phyloP scores from a whole-genome alignment of 1,140 invertebrate genomes.

The Monomorium pharaonis region DNA sequence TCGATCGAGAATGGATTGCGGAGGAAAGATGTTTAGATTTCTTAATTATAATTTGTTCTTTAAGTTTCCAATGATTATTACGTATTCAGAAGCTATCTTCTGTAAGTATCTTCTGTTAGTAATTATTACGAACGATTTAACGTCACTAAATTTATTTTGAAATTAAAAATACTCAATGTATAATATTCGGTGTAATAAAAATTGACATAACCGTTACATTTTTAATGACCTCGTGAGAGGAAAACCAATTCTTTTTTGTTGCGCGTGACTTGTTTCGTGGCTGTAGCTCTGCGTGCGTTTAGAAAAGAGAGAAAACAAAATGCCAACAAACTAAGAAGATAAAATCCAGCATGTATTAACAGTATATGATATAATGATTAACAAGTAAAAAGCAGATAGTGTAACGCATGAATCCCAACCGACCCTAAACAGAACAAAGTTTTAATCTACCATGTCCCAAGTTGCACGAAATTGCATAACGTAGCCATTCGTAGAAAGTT shows the following conservation, averaged over 20 bases:
- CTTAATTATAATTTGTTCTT: slow-evolving; percentile 18
- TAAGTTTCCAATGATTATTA: neutral
- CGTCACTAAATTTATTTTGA: neutral
- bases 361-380: slow-evolving; percentile 8
- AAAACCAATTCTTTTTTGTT: too few relatives aligned
- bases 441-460: slow-evolving; percentile 36
- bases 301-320: too few relatives aligned
- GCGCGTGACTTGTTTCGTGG: too few relatives aligned
- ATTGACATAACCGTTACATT: too few relatives aligned
- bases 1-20: slow-evolving; percentile 8
- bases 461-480: slow-evolving; percentile 39
- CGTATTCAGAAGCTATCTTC: neutral
- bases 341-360: too few relatives aligned
- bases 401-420: neutral
- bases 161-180: neutral
- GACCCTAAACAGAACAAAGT: slow-evolving; percentile 19
- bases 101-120: neutral
- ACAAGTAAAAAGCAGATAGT: neutral
- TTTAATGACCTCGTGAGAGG: too few relatives aligned
- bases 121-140: neutral
- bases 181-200: neutral
- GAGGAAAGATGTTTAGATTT: neutral
- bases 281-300: too few relatives aligned
- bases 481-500: slow-evolving; percentile 27
- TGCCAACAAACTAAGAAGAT: too few relatives aligned